Evolutionary conservation across 2,797 vertebrate species (phyloP), one percentile per base, ranked within the genome.

Genomic region (Diplodus puntazzo): DNA sequence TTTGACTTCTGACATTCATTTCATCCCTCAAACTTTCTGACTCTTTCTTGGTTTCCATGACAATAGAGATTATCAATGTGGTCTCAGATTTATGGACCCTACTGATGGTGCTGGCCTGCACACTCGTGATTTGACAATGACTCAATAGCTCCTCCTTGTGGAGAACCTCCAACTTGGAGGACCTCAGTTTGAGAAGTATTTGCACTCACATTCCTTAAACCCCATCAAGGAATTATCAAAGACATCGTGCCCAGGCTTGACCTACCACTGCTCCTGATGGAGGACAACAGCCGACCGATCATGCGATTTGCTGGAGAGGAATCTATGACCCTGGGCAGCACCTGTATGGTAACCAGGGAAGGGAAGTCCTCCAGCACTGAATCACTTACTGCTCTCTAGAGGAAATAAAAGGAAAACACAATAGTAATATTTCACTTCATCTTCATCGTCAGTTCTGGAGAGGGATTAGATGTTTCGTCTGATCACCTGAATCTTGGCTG

Each of bases 291-390:
- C 62, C 94, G 97, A 72, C 93, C 94, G 93, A 99, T 96, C 97
- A 99, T 98, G 43, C 96, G 96, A 93, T 96, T 98, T 74, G 96
- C 97, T 63, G 97, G 96, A 8, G 95, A 95, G 16, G 97, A 96
- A 88, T 99, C 98, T 5, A 95, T 96, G 87, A 99, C 97, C 83
- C 97, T 95, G 80, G 97, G 96, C 81, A 98, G 96, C 86, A 99
- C 95, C 91, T 98, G 97, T 83, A 98, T 89, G 61, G 96, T 96
- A 85, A 99, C 94, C 87, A 99, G 87, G 17, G 98, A 98, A 3
- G 98, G 98, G 87, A 97, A 99, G 69, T 97, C 97, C 80, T 95
- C 92, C 59, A 97, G 94, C 88, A 97, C 94, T 0, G 96, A 92
- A 81, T 96, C 96, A 59, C 94, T 96, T 73, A 95, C 78, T 53